These are phyloP conservation scores for Hexactinellida sp. DNA, from an alignment of 37 sponge, comb jelly and placozoan genomes.

Conservation along the genomic window DNA sequence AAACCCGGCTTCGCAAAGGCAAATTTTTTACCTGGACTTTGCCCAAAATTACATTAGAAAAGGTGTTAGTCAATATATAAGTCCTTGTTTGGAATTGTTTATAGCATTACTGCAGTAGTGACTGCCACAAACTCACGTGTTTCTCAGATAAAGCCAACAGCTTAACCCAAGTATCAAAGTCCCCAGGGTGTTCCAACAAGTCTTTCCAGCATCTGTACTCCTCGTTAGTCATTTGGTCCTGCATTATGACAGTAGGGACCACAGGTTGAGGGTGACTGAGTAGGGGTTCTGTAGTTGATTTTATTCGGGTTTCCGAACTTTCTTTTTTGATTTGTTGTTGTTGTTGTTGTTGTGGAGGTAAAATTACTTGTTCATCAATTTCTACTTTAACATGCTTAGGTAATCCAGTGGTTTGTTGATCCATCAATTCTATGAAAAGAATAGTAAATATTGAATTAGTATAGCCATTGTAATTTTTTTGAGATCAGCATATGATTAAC, in stretches of 20 bases:
- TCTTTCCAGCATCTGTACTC: constrained; percentile 55
- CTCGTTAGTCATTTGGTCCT: constrained; percentile 25
- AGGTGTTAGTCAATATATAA: too few species aligned
- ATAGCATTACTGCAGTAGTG: background rate
- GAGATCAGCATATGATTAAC: too few species aligned
- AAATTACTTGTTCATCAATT: too few species aligned
- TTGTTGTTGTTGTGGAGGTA: too few species aligned
- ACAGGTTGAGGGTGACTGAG: background rate
- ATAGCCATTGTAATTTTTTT: too few species aligned
- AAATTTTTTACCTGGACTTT: too few species aligned
- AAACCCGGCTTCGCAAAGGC: too few species aligned
- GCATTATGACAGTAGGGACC: background rate
- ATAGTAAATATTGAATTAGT: too few species aligned
- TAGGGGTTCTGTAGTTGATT: too few species aligned
- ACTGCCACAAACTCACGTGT: constrained; percentile 28
- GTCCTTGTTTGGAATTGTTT: background rate
- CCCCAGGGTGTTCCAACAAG: constrained; percentile 50
- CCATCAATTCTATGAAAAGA: background rate
- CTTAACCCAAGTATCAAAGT: constrained; percentile 67
- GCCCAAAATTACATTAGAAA: too few species aligned
- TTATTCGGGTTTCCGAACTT: too few species aligned
- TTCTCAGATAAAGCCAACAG: constrained; percentile 64
- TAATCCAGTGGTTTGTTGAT: background rate
- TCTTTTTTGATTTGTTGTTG: background rate
- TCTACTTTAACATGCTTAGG: background rate